These are phyloP conservation scores for Tachycineta bicolor DNA, from an alignment of 2,113 vertebrate genomes.

Conservation along the genomic window DNA sequence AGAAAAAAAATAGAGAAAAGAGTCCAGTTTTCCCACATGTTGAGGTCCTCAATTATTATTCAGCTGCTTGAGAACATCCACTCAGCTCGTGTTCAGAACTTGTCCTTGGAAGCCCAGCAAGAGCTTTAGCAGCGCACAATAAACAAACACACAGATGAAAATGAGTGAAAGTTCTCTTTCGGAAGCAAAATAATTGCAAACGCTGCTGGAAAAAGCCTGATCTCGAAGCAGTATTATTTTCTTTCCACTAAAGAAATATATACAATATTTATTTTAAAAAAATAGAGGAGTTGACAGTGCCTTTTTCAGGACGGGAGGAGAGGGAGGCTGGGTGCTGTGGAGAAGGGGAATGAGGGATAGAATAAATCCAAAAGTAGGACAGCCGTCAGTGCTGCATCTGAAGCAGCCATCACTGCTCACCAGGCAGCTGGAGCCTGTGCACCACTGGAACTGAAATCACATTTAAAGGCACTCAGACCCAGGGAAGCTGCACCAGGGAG, in stretches of 20 bases:
- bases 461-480: neutral
- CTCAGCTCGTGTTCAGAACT: neutral
- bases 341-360: neutral
- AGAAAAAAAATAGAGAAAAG: accelerated
- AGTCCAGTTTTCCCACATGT: neutral
- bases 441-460: neutral
- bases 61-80: neutral
- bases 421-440: neutral
- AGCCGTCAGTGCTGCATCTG: neutral
- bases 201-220: neutral
- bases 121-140: neutral
- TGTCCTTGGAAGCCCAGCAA: neutral
- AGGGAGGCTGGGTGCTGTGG: neutral
- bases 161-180: neutral
- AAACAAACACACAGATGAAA: neutral
- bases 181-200: neutral
- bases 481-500: neutral
- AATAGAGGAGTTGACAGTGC: accelerated
- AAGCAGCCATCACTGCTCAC: neutral
- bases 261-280: neutral
- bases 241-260: neutral
- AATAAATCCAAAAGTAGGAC: neutral
- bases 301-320: neutral
- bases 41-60: neutral
- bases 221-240: neutral